Conservation (phyloP, 2,113 vertebrate genomes). For the Sylvia atricapilla region DNA sequence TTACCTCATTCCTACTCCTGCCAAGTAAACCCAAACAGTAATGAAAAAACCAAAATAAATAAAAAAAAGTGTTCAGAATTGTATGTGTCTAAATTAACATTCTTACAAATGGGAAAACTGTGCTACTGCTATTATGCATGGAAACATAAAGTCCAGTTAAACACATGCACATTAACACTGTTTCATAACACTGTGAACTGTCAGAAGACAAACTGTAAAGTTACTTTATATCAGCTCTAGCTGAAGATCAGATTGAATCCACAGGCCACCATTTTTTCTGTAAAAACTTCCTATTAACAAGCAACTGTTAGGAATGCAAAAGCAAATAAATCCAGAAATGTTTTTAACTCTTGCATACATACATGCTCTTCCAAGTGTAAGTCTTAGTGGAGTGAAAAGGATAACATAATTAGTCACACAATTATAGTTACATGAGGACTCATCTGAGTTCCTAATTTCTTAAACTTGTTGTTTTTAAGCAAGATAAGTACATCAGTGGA, state of each 20-base stretch:
- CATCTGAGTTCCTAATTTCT: background rate
- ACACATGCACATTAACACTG: rapidly evolving
- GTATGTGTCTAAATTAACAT: background rate
- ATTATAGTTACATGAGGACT: background rate
- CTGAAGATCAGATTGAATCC: background rate
- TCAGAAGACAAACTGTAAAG: background rate
- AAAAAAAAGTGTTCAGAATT: background rate
- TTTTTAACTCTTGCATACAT: background rate
- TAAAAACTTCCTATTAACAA: background rate
- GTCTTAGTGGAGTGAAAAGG: background rate
- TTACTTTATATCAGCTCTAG: background rate
- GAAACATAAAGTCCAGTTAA: background rate
- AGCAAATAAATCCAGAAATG: background rate
- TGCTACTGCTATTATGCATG: background rate
- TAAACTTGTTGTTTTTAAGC: background rate
- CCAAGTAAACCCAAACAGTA: background rate
- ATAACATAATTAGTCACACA: background rate
- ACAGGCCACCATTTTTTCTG: background rate
- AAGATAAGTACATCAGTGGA: background rate
- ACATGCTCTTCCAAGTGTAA: background rate
- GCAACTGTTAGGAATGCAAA: background rate
- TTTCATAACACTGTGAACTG: background rate
- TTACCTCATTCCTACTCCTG: background rate
- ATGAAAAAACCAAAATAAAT: background rate
- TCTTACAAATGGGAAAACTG: background rate